Evolutionary conservation across 1,140 invertebrate species (phyloP).

Genomic region (Penaeus chinensis): DNA sequence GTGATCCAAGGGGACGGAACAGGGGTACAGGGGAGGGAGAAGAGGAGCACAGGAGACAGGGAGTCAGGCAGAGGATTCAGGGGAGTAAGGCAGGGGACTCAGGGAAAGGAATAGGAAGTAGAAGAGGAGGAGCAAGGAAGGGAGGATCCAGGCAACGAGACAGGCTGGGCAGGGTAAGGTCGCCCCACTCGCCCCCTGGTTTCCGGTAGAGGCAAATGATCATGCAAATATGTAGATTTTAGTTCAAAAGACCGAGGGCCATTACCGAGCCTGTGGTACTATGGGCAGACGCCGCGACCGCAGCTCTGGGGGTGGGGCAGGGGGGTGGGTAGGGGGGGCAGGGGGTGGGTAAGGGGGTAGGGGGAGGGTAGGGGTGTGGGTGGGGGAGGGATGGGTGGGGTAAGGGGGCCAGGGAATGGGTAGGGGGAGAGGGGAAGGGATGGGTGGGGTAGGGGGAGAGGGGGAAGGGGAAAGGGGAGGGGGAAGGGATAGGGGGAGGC

Average conservation of each 20-base stretch:
- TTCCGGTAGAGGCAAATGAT: constrained; percentile 5
- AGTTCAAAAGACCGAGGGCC: neutral
- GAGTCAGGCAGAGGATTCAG: too few species aligned
- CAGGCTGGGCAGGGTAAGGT: neutral
- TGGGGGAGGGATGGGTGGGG: neutral
- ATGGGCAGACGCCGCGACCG: neutral
- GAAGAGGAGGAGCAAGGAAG: neutral
- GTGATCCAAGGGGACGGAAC: too few species aligned
- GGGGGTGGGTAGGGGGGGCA: neutral
- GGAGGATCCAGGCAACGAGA: neutral
- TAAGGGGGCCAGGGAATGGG: neutral
- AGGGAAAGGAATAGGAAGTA: neutral
- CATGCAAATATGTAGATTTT: neutral
- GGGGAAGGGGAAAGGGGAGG: neutral
- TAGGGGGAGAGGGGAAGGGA: neutral
- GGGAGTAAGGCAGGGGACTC: too few species aligned
- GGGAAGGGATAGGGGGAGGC: neutral
- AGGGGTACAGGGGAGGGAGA: too few species aligned
- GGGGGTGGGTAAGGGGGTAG: neutral
- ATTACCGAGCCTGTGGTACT: too few species aligned
- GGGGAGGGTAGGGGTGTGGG: neutral
- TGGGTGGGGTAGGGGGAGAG: neutral
- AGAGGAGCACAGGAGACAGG: too few species aligned
- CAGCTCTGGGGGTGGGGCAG: neutral
- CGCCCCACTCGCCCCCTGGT: neutral